Conservation (phyloP, 2,113 vertebrate species). For the Pollimyrus isidori region DNA sequence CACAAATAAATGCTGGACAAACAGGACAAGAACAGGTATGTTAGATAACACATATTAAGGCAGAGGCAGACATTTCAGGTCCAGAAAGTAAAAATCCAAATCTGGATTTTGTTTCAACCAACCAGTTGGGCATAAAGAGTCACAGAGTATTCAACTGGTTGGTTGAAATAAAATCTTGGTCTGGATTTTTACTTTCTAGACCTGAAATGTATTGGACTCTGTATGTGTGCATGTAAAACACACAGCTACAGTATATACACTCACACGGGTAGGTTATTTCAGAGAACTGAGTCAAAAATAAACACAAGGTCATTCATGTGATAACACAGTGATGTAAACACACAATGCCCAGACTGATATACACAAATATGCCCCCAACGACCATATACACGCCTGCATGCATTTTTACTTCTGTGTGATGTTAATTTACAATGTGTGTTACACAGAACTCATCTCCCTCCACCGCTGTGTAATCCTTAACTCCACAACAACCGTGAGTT, state of each 20-base stretch:
- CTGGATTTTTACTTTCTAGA: too few relatives aligned
- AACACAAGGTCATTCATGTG: background rate
- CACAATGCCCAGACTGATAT: background rate
- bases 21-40: conserved; percentile 30
- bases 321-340: background rate
- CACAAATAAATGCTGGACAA: conserved; percentile 41
- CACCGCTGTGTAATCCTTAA: conserved; percentile 39
- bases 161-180: too few relatives aligned
- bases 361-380: background rate
- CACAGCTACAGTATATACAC: background rate
- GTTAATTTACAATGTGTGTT: conserved; percentile 22
- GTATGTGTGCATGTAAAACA: background rate
- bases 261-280: background rate
- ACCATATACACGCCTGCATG: background rate
- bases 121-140: too few relatives aligned
- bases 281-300: background rate
- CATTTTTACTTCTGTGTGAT: background rate
- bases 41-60: background rate
- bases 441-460: conserved; percentile 40
- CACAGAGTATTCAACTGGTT: too few relatives aligned
- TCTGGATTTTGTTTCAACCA: too few relatives aligned
- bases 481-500: conserved; percentile 26
- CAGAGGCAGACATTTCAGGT: too few relatives aligned
- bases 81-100: too few relatives aligned
- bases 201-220: too few relatives aligned